Evolutionary conservation across 2,113 vertebrate species (phyloP).

Genomic region (Rallus limicola): DNA sequence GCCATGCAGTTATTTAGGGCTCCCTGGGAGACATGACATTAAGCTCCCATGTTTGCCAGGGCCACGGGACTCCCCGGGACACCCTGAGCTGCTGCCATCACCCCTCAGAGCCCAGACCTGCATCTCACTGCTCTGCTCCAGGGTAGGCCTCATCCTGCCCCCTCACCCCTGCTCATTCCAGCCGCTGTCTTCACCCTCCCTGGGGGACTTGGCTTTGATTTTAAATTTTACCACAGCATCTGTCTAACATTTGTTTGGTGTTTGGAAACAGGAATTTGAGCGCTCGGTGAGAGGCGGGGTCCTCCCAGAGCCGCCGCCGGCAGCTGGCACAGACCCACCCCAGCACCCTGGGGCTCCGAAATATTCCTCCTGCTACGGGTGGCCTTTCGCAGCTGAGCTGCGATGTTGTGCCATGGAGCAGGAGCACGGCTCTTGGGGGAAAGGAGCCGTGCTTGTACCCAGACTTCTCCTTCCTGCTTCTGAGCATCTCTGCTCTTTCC

Average conservation of each 20-base stretch:
- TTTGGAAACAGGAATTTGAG: neutral
- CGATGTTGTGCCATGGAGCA: rapidly evolving
- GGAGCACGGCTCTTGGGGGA: rapidly evolving
- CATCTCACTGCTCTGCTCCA: rapidly evolving
- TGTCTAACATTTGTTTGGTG: neutral
- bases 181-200: neutral
- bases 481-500: neutral
- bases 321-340: neutral
- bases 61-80: rapidly evolving
- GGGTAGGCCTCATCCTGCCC: neutral
- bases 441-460: neutral
- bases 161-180: neutral
- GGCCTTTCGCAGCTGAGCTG: neutral
- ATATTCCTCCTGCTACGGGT: neutral
- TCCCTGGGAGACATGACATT: neutral
- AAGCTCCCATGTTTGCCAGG: rapidly evolving
- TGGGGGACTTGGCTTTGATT: neutral
- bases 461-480: neutral
- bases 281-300: neutral
- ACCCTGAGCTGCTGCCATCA: neutral
- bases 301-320: neutral
- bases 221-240: neutral
- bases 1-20: rapidly evolving
- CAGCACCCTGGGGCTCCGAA: rapidly evolving
- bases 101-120: neutral